phyloP scores from a whole-genome alignment of 2,113 vertebrate species.

The Phalacrocorax brasilianus region DNA sequence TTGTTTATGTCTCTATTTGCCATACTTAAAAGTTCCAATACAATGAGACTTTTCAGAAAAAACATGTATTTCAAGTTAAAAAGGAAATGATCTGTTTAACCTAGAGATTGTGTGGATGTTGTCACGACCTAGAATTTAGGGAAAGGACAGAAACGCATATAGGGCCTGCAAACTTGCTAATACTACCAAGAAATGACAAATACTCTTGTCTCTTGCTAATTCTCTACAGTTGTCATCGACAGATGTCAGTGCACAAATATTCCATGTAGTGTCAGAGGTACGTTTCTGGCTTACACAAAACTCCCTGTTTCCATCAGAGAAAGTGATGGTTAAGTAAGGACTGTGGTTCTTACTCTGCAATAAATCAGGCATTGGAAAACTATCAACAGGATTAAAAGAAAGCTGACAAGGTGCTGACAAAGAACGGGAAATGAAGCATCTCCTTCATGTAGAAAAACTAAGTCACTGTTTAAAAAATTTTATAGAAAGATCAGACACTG shows the following conservation, averaged over 20 bases:
- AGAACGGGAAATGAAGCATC: not conserved
- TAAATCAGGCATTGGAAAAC: not conserved
- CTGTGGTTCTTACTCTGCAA: not conserved
- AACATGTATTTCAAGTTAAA: not conserved
- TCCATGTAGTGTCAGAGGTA: not conserved
- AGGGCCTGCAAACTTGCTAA: not conserved
- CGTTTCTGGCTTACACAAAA: not conserved
- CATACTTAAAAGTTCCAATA: not conserved
- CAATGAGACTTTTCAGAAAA: not conserved
- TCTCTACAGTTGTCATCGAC: not conserved
- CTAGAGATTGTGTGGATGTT: not conserved
- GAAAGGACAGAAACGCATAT: not conserved
- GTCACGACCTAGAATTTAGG: not conserved
- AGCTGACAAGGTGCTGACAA: not conserved
- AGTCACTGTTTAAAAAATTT: constrained; percentile 12
- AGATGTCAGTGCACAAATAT: constrained; percentile 1
- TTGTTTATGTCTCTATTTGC: not conserved
- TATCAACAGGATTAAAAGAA: not conserved
- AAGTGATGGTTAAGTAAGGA: not conserved
- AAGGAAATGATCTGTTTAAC: not conserved
- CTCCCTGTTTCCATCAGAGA: not conserved
- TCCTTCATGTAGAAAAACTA: constrained; percentile 37
- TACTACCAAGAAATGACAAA: not conserved
- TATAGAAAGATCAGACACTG: constrained; percentile 39
- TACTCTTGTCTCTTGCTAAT: not conserved